phyloP scores from a whole-genome alignment of 2,888 invertebrate genomes.

The Leuctra nigra region DNA sequence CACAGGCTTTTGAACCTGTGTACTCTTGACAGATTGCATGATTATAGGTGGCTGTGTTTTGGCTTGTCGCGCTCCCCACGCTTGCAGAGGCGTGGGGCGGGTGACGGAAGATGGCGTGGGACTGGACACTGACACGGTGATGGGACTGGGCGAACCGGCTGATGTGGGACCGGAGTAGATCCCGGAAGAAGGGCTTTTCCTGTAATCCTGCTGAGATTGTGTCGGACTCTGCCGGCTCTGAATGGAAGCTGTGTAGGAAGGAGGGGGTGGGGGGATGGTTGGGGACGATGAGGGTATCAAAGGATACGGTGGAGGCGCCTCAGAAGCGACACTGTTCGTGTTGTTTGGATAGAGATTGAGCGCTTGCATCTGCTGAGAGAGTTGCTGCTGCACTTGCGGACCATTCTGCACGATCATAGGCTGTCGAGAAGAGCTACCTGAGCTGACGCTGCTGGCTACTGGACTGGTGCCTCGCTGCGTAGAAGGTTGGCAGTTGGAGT shows the following conservation, averaged over 20 bases:
- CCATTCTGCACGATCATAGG: constrained; percentile 79
- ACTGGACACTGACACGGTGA: constrained; percentile 60
- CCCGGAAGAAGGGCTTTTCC: constrained; percentile 81
- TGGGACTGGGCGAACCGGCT: constrained; percentile 77
- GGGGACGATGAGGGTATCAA: constrained; percentile 46
- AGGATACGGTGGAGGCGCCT: constrained; percentile 65
- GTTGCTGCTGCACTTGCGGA: constrained; percentile 70
- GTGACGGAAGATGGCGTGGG: constrained; percentile 56
- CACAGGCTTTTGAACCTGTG: constrained; percentile 91
- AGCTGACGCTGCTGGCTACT: constrained; percentile 45
- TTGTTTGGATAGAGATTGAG: constrained; percentile 63
- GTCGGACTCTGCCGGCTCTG: constrained; percentile 84
- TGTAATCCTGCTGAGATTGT: constrained; percentile 66
- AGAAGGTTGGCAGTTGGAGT: constrained; percentile 30
- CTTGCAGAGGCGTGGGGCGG: constrained; percentile 73
- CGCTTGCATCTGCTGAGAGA: constrained; percentile 83
- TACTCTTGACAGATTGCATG: constrained; percentile 95
- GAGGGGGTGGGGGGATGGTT: constrained; percentile 66
- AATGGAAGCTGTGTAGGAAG: constrained; percentile 78
- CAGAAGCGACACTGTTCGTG: constrained; percentile 44
- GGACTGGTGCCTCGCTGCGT: constrained; percentile 66
- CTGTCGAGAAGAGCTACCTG: constrained; percentile 44
- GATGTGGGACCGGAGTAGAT: constrained; percentile 79
- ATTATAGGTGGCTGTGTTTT: constrained; percentile 90
- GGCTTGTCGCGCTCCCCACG: constrained; percentile 80